Percentiles rank a stretch among this genome's conserved stretches.
Evolutionary conservation across 2,888 invertebrate species (phyloP).

Genomic region (Lottia scabra): DNA sequence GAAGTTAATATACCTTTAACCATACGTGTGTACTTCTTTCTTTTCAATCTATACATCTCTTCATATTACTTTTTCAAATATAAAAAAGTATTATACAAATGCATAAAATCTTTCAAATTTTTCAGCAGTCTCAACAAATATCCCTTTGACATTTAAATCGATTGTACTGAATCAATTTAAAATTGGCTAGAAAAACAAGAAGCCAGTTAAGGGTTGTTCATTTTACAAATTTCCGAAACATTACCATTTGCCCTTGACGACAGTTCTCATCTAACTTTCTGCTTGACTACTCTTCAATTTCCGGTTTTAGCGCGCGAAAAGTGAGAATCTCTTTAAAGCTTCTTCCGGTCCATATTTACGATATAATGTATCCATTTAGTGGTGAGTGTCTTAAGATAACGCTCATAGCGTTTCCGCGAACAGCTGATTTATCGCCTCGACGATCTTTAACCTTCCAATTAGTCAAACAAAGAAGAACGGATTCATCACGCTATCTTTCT

Average conservation of each 20-base stretch:
- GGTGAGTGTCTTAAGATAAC: conserved; percentile 3
- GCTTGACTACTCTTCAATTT: conserved; percentile 6
- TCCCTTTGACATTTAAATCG: neutral
- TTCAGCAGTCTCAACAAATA: too few relatives aligned
- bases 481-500: conserved; percentile 4
- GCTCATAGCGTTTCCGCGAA: conserved; percentile 3
- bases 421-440: conserved; percentile 1
- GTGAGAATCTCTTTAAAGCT: conserved; percentile 3
- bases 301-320: conserved; percentile 1
- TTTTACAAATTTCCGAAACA: conserved; percentile 7
- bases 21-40: too few relatives aligned
- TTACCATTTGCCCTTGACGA: conserved; percentile 2
- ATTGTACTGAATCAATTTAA: neutral
- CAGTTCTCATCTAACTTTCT: neutral
- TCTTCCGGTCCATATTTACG: conserved; percentile 4
- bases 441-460: conserved; percentile 3
- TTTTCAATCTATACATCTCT: too few relatives aligned
- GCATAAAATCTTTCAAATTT: too few relatives aligned
- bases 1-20: too few relatives aligned
- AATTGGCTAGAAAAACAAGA: neutral
- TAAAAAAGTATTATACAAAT: too few relatives aligned
- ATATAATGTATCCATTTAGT: conserved; percentile 4
- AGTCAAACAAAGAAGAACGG: conserved; percentile 1
- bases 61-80: too few relatives aligned
- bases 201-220: neutral